Percentiles rank a stretch among this genome's conserved stretches.
phyloP scores from a whole-genome alignment of 2,797 vertebrate species.

The Phoxinus dragarum region DNA sequence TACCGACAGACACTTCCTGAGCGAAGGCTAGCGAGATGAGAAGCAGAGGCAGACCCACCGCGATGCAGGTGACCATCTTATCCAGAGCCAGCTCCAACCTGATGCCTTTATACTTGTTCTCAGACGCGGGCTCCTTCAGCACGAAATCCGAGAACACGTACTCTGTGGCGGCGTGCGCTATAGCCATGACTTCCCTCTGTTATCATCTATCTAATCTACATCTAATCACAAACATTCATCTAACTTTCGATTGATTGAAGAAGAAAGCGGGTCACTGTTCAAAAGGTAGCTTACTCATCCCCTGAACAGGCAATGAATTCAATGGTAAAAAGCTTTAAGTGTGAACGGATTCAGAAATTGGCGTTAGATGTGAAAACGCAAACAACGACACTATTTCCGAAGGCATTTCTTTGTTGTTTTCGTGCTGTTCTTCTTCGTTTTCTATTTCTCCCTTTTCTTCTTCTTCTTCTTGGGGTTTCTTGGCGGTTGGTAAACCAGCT shows the following conservation, averaged over 20 bases:
- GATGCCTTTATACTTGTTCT: slow-evolving; percentile 84
- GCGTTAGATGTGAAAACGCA: neutral
- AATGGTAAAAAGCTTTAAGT: neutral
- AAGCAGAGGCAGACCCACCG: slow-evolving; percentile 90
- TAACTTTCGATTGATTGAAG: neutral
- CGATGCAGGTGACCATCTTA: slow-evolving; percentile 91
- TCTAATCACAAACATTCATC: neutral
- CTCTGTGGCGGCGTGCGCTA: slow-evolving; percentile 92
- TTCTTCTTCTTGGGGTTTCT: neutral
- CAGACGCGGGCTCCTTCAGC: slow-evolving; percentile 85
- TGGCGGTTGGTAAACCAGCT: neutral
- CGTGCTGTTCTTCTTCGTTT: neutral
- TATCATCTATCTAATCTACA: neutral
- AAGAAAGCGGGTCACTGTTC: neutral
- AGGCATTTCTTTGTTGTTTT: neutral
- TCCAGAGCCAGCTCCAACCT: slow-evolving; percentile 90
- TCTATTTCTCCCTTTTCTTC: neutral
- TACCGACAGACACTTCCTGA: slow-evolving; percentile 91
- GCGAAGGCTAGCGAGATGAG: slow-evolving; percentile 96
- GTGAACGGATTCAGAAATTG: neutral
- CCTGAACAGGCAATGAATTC: no score
- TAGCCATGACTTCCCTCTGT: slow-evolving; percentile 82
- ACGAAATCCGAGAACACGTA: slow-evolving; percentile 94
- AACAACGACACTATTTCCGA: neutral
- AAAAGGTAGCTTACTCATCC: neutral